phyloP scores from a whole-genome alignment of 2,797 vertebrate genomes.

The Poecilia gillii region DNA sequence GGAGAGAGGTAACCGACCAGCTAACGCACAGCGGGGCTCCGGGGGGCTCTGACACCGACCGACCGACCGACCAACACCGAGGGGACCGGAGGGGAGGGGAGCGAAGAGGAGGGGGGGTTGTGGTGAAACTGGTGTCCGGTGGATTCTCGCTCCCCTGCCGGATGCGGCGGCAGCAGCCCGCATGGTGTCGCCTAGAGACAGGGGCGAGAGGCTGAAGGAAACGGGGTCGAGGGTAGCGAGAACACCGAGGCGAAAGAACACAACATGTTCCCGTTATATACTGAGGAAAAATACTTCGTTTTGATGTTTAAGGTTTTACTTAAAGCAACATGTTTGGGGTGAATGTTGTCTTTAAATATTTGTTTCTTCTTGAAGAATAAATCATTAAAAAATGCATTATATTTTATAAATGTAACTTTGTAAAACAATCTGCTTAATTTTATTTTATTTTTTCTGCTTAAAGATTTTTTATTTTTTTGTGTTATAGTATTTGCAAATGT shows the following conservation, averaged over 20 bases:
- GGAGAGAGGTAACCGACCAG: conserved; percentile 13
- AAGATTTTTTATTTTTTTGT: background rate
- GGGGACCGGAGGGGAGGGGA: background rate
- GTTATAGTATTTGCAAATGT: background rate
- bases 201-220: conserved; percentile 37
- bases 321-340: background rate
- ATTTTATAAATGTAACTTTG: background rate
- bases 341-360: background rate
- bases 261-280: too few species aligned
- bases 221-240: conserved; percentile 44
- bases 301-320: background rate
- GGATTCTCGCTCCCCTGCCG: conserved; percentile 14
- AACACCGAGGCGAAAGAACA: conserved; percentile 17
- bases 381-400: background rate
- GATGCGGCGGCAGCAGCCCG: conserved; percentile 40
- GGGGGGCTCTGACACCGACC: conserved; percentile 51
- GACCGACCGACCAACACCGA: conserved; percentile 37
- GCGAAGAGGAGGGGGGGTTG: background rate
- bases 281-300: background rate
- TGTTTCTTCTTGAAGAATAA: background rate
- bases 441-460: too few species aligned
- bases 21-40: conserved; percentile 33
- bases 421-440: background rate
- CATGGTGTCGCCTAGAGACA: conserved; percentile 62
- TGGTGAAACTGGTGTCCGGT: conserved; percentile 26